Evolutionary conservation across 2,113 vertebrate species (phyloP).

Genomic region (Myotis brandtii): DNA sequence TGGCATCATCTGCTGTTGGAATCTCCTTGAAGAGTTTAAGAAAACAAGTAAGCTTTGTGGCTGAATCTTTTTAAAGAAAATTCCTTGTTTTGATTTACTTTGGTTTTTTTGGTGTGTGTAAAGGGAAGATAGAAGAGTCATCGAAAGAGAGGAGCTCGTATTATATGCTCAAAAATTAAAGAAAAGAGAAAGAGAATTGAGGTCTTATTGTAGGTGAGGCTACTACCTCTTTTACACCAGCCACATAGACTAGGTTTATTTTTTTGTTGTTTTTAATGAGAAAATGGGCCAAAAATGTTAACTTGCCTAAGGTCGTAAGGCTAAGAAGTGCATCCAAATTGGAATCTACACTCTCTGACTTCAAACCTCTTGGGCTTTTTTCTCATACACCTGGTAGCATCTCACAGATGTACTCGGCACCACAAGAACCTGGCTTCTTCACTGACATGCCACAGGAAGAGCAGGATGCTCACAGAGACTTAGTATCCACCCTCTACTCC

Average conservation of each 20-base stretch:
- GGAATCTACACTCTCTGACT: not conserved
- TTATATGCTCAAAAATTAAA: not conserved
- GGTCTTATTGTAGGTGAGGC: not conserved
- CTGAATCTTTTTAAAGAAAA: not conserved
- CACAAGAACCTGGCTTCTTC: not conserved
- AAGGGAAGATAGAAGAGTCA: not conserved
- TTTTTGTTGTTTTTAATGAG: not conserved
- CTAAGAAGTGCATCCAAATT: not conserved
- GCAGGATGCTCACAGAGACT: accelerated
- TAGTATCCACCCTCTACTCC: not conserved
- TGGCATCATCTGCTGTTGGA: not conserved
- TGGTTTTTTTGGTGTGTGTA: not conserved
- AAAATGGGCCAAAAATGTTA: not conserved
- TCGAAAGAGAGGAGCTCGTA: accelerated
- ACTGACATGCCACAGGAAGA: accelerated
- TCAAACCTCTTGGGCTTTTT: not conserved
- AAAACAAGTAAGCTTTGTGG: not conserved
- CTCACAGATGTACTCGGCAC: not conserved
- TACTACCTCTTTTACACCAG: not conserved
- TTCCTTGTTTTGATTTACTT: not conserved
- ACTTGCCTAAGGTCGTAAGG: not conserved
- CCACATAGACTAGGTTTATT: not conserved
- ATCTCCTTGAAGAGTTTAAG: not conserved
- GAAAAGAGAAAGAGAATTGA: not conserved
- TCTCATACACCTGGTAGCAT: accelerated